These are phyloP conservation scores for Drosophila pectinifera DNA, from an alignment of 1,140 invertebrate species.

Conservation along the genomic window DNA sequence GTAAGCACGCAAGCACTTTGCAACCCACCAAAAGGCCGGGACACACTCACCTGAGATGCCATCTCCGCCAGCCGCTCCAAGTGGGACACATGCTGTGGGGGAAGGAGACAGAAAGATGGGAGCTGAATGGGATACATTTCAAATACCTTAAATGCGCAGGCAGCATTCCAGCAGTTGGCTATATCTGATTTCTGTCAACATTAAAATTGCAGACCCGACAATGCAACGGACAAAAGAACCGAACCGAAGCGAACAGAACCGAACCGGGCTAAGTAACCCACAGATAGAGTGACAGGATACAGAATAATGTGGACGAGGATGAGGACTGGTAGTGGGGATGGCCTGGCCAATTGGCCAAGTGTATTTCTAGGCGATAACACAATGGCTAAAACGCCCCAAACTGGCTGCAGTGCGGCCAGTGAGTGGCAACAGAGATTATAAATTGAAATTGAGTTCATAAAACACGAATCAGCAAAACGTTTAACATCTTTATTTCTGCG, in stretches of 20 bases:
- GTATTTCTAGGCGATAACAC: conserved; percentile 72
- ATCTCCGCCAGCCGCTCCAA: conserved; percentile 30
- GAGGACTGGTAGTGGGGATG: conserved; percentile 4
- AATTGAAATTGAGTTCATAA: conserved; percentile 85
- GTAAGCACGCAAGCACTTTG: conserved; percentile 66
- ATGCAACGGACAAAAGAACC: conserved; percentile 61
- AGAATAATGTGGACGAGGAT: conserved; percentile 26
- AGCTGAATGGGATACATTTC: conserved; percentile 64
- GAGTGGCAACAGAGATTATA: conserved; percentile 84
- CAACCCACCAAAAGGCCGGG: conserved; percentile 8
- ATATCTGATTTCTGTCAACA: conserved; percentile 83
- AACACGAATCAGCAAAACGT: conserved; percentile 85
- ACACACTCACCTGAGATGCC: conserved; percentile 35
- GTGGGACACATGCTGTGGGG: conserved; percentile 26
- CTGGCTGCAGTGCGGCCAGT: conserved; percentile 32
- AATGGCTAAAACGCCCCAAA: conserved; percentile 75
- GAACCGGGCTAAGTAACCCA: conserved; percentile 74
- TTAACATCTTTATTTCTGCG: conserved; percentile 84
- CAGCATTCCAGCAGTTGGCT: conserved; percentile 78
- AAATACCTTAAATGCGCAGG: conserved; percentile 81
- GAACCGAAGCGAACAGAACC: conserved; percentile 16
- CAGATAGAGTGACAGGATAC: conserved; percentile 60
- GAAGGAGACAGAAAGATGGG: background rate
- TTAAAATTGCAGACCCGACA: conserved; percentile 83
- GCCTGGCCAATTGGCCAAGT: conserved; percentile 66